Base-by-base conservation (phyloP, 2,797 vertebrate genomes). In the Coranthus polyacanthus region DNA sequence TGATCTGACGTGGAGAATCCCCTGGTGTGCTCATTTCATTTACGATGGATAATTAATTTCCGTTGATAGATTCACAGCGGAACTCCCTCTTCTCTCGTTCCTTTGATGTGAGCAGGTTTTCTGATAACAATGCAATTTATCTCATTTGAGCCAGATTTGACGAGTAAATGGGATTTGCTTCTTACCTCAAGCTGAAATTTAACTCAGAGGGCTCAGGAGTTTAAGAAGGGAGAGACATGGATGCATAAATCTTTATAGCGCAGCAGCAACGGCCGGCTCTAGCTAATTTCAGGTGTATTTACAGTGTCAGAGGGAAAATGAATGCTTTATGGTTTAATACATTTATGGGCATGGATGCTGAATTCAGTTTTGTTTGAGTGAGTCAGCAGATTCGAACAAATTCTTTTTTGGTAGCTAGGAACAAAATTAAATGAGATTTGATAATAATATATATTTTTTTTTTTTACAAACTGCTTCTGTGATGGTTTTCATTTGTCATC, bases 11-110 rank as follows among this genome's bases (percentile, higher is more conserved):
- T 72, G 62, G 83, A 90, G 74, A 83, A 85, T 88, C 76, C 86
- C 88, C 82, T 58, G 49, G 71, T 76, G 86, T 65, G 79, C 59
- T 83, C 70, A 77, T 89, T 92, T 88, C 51, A 93, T 92, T 92
- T 89, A 85, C 75, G 68, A 85, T 41, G 80, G 85, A 74, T 92
- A 91, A 92, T 93, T 91, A 87, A 92, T 91, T 93, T 88, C 79
- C 41, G 75, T 61, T 86, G 85, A 91, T 91, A 80, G 80, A 82
- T 89, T 88, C 65, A 38, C 64, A 37, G 68, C 72, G 58, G 81
- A 87, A 78, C 87, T 87, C 88, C 84, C 86, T 88, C 81, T 75
- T 21, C 81, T 63, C 36, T n/a, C n/a, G 1, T 70, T 55, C 65
- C 61, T 90, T 74, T 88, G 81, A 88, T 88, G 83, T 67, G 77